Percentiles rank a stretch among this genome's conserved stretches.
phyloP scores from a whole-genome alignment of 2,888 invertebrate species.

The Standfussiana lucernea region DNA sequence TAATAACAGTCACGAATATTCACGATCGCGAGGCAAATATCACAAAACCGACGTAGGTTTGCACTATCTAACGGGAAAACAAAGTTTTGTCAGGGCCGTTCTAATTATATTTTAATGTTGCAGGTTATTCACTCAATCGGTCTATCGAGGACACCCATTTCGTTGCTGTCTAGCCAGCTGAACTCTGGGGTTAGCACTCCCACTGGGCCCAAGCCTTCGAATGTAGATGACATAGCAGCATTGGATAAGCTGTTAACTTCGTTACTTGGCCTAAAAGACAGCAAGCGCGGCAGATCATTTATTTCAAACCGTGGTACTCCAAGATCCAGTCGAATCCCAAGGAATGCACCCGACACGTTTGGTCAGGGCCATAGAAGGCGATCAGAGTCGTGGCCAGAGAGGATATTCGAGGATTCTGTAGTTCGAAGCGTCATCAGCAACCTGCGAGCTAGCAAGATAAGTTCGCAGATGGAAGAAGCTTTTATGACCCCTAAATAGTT shows the following conservation, averaged over 20 bases:
- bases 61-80: conserved; percentile 35
- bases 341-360: conserved; percentile 68
- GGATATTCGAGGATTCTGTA: conserved; percentile 84
- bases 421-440: conserved; percentile 84
- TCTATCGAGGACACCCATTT: conserved; percentile 78
- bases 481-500: conserved; percentile 84
- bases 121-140: conserved; percentile 85
- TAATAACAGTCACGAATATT: conserved; percentile 27
- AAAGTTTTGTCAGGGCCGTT: background rate
- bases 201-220: conserved; percentile 76
- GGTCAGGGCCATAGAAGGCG: conserved; percentile 73
- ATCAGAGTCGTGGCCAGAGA: conserved; percentile 87
- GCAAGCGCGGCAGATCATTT: conserved; percentile 76
- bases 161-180: conserved; percentile 79
- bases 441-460: conserved; percentile 80
- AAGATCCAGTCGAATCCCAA: conserved; percentile 79
- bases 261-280: conserved; percentile 89
- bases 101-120: conserved; percentile 46
- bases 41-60: conserved; percentile 3
- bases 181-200: conserved; percentile 81
- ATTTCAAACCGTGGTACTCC: conserved; percentile 84
- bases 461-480: conserved; percentile 81
- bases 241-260: conserved; percentile 92
- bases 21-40: conserved; percentile 13
- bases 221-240: conserved; percentile 91